Percentiles rank a stretch among this genome's conserved stretches.
These are phyloP conservation scores for Nettapus auritus DNA, from an alignment of 2,113 vertebrate species.

Conservation along the genomic window DNA sequence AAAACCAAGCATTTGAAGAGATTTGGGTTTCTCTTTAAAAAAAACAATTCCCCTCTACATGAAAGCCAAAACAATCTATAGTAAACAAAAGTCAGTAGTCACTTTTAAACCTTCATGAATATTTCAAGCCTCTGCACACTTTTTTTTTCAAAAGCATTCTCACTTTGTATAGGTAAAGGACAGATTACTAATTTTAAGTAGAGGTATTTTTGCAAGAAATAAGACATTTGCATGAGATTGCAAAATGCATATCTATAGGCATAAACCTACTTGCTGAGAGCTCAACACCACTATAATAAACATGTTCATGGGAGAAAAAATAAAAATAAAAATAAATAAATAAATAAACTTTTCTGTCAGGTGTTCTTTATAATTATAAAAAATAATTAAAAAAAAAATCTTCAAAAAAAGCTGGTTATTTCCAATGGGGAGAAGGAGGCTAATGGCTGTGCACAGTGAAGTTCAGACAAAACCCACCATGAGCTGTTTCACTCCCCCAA, in stretches of 20 bases:
- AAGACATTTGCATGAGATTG: neutral
- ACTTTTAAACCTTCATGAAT: constrained; percentile 35
- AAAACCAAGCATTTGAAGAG: neutral
- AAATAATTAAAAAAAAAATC: neutral
- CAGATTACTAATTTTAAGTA: constrained; percentile 6
- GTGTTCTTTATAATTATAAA: neutral
- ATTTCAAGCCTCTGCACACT: constrained; percentile 12
- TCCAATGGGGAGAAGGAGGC: neutral
- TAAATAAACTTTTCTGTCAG: neutral
- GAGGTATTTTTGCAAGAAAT: neutral
- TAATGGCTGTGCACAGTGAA: neutral
- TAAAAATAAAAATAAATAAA: neutral
- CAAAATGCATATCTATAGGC: neutral
- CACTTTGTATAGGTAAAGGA: neutral
- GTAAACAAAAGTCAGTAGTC: constrained; percentile 41
- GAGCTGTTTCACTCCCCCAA: neutral
- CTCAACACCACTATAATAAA: neutral
- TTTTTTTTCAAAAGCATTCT: constrained; percentile 3
- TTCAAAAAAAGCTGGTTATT: neutral
- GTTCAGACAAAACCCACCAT: neutral
- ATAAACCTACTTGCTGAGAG: neutral
- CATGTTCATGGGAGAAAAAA: no score
- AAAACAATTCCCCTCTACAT: constrained; percentile 21
- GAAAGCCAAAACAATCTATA: constrained; percentile 40
- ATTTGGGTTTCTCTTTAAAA: constrained; percentile 50